phyloP scores from a whole-genome alignment of 2,888 invertebrate genomes.

The Mesochorus sp. region DNA sequence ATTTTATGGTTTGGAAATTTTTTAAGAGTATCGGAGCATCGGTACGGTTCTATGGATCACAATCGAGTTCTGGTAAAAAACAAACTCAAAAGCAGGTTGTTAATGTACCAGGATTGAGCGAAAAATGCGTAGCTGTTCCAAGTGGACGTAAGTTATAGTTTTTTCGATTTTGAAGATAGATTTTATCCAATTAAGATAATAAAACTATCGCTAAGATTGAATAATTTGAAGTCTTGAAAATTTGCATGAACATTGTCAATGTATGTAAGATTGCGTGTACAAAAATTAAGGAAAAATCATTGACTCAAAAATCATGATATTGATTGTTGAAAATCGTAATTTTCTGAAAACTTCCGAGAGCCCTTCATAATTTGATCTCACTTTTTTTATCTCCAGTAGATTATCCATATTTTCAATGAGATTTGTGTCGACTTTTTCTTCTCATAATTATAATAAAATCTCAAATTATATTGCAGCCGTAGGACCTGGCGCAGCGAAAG shows the following conservation, averaged over 20 bases:
- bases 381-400: not conserved
- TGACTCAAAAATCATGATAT: no score
- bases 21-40: slow-evolving; percentile 35
- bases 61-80: slow-evolving; percentile 9
- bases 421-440: not conserved
- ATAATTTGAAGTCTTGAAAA: not conserved
- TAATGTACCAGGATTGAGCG: slow-evolving; percentile 87
- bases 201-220: not conserved
- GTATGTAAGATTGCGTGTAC: no score
- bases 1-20: slow-evolving; percentile 4
- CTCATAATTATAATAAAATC: not conserved
- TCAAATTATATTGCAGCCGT: slow-evolving; percentile 82
- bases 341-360: no score
- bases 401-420: not conserved
- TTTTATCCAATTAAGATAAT: not conserved
- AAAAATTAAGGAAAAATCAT: no score
- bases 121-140: slow-evolving; percentile 75
- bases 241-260: no score
- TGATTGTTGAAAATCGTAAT: no score
- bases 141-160: slow-evolving; percentile 70
- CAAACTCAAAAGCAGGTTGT: no score
- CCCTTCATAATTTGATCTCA: no score
- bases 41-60: slow-evolving; percentile 44
- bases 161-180: not conserved
- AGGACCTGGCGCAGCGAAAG: slow-evolving; percentile 89